Evolutionary conservation across 2,888 invertebrate species (phyloP).

Genomic region (Cerastoderma edule): DNA sequence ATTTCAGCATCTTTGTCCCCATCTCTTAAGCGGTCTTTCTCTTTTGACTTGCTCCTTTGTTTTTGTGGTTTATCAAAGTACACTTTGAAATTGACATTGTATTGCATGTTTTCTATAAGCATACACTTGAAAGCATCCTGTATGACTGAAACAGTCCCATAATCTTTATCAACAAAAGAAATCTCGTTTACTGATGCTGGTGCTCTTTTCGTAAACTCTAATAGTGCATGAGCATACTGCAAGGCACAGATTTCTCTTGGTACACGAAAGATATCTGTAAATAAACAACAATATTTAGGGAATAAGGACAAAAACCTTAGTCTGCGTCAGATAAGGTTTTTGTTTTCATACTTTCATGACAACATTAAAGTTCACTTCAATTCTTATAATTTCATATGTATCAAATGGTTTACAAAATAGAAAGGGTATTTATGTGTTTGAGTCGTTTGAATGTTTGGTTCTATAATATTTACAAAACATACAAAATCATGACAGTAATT

Average conservation of each 20-base stretch:
- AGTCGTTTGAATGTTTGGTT: too few species aligned
- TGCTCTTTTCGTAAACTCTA: slow-evolving; percentile 27
- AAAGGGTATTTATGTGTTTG: too few species aligned
- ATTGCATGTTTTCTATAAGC: slow-evolving; percentile 5
- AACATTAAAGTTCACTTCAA: too few species aligned
- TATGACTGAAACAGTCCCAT: slow-evolving; percentile 42
- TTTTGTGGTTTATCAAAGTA: background rate
- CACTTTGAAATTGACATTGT: background rate
- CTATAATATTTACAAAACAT: too few species aligned
- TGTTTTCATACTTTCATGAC: too few species aligned
- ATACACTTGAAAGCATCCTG: slow-evolving; percentile 20
- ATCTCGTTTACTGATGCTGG: slow-evolving; percentile 51
- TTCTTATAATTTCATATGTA: too few species aligned
- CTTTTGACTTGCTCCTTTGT: background rate
- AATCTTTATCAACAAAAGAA: slow-evolving; percentile 62
- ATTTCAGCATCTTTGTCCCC: background rate
- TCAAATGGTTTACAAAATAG: too few species aligned
- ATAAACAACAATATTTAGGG: slow-evolving; percentile 14
- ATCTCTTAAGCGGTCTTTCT: background rate
- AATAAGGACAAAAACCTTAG: too few species aligned
- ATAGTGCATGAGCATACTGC: slow-evolving; percentile 61
- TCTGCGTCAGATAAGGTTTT: too few species aligned
- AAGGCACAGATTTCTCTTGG: slow-evolving; percentile 60
- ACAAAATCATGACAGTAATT: too few species aligned
- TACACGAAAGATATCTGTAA: slow-evolving; percentile 63